Evolutionary conservation across 2,888 invertebrate genomes (phyloP).

Genomic region (Yponomeuta sedellus): DNA sequence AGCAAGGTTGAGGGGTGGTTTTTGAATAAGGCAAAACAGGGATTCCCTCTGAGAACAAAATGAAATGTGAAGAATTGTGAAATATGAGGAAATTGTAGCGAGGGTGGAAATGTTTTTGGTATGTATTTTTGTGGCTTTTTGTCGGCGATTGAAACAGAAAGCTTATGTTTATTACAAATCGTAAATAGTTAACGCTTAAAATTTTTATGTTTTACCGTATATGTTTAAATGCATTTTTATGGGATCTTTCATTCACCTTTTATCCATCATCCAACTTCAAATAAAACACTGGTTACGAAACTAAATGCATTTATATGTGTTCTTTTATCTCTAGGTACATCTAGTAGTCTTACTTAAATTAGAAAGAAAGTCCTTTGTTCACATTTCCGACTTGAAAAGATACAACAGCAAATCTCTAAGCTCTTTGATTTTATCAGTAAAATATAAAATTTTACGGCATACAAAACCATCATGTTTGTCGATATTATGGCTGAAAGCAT

Average conservation of each 20-base stretch:
- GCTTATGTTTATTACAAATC: too few species aligned
- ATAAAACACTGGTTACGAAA: not conserved
- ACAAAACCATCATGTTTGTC: too few species aligned
- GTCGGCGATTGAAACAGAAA: too few species aligned
- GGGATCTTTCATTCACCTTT: too few species aligned
- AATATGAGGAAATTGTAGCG: not conserved
- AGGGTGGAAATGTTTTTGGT: not conserved
- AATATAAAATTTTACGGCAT: not conserved
- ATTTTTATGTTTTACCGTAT: too few species aligned
- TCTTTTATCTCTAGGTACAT: not conserved
- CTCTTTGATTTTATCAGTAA: not conserved
- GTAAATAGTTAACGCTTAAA: too few species aligned
- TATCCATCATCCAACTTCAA: too few species aligned
- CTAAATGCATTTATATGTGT: slow-evolving; percentile 7
- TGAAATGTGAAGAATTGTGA: not conserved
- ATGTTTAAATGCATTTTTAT: too few species aligned
- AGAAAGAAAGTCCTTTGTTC: slow-evolving; percentile 2
- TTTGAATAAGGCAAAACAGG: not conserved
- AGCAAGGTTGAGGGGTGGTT: not conserved
- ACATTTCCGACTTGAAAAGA: not conserved
- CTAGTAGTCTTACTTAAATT: not conserved
- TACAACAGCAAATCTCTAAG: not conserved
- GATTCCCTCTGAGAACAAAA: not conserved
- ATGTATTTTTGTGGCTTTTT: not conserved
- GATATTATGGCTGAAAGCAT: too few species aligned